These are phyloP conservation scores for Sebastes fasciatus DNA, from an alignment of 2,113 vertebrate species.

Conservation along the genomic window DNA sequence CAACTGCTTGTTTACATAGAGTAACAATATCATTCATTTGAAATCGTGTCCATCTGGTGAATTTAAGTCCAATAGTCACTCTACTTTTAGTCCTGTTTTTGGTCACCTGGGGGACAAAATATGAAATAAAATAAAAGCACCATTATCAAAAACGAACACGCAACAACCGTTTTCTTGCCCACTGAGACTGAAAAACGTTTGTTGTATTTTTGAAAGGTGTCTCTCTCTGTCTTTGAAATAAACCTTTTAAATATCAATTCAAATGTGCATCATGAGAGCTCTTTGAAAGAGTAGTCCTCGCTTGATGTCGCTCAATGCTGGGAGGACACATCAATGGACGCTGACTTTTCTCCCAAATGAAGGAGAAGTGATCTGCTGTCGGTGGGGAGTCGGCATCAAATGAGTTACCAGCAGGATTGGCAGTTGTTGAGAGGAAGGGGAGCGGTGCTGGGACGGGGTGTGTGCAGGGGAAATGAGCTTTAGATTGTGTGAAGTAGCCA, in stretches of 20 bases:
- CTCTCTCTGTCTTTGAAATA: slow-evolving; percentile 31
- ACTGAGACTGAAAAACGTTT: slow-evolving; percentile 29
- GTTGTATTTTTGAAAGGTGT: slow-evolving; percentile 17
- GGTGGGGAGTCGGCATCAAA: slow-evolving; percentile 63
- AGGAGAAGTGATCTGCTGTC: slow-evolving; percentile 62
- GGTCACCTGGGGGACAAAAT: background rate
- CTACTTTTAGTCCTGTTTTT: background rate
- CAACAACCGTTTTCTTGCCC: background rate
- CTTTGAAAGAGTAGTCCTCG: slow-evolving; percentile 51
- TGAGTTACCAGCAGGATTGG: slow-evolving; percentile 65
- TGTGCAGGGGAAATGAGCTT: slow-evolving; percentile 58
- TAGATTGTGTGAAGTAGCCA: slow-evolving; percentile 73
- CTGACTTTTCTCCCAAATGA: slow-evolving; percentile 63
- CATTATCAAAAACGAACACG: slow-evolving; percentile 8
- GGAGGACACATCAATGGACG: slow-evolving; percentile 66
- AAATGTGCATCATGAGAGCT: slow-evolving; percentile 43
- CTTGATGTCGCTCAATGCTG: slow-evolving; percentile 56
- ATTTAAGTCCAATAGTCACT: background rate
- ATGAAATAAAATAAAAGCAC: slow-evolving; percentile 14
- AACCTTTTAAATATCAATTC: slow-evolving; percentile 63
- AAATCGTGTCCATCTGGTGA: background rate
- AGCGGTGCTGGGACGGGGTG: background rate
- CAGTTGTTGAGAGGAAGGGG: slow-evolving; percentile 58
- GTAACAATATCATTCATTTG: background rate
- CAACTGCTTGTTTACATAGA: background rate